A percentile compares a stretch with the other conserved stretches of the same genome.
Conservation (phyloP, 2,888 invertebrate genomes). For the Liopterus haemorrhoidalis region DNA sequence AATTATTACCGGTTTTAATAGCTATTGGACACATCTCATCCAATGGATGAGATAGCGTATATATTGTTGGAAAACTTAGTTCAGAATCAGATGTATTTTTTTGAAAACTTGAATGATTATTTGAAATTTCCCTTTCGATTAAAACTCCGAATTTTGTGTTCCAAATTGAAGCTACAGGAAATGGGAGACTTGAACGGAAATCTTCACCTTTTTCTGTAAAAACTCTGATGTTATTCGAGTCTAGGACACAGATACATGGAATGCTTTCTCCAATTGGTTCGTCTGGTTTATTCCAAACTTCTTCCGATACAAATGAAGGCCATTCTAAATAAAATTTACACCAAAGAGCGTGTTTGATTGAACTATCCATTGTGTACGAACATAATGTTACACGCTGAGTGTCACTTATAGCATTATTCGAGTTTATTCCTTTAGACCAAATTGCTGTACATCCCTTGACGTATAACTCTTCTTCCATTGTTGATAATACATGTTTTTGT, state of each 20-base stretch:
- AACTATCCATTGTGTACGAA: conserved; percentile 76
- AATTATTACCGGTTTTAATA: conserved; percentile 57
- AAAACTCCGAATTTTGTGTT: conserved; percentile 78
- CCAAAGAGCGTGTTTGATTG: conserved; percentile 75
- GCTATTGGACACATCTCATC: conserved; percentile 86
- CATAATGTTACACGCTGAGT: conserved; percentile 55
- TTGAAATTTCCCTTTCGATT: conserved; percentile 62
- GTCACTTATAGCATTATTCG: conserved; percentile 48
- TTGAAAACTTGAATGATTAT: conserved; percentile 24
- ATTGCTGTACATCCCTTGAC: conserved; percentile 77
- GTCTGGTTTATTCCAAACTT: conserved; percentile 48
- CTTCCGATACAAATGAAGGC: conserved; percentile 47
- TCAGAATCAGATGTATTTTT: conserved; percentile 34
- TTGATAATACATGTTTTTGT: conserved; percentile 43
- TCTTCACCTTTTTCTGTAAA: conserved; percentile 78
- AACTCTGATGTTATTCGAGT: conserved; percentile 68
- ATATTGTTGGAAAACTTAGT: conserved; percentile 67
- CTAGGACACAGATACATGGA: conserved; percentile 66
- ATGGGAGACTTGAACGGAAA: conserved; percentile 73
- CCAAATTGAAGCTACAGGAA: conserved; percentile 77
- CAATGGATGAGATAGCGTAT: conserved; percentile 81
- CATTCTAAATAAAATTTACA: conserved; percentile 58
- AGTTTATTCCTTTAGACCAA: conserved; percentile 63
- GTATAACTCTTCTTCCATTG: conserved; percentile 81
- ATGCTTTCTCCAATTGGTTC: conserved; percentile 51